Conservation (phyloP, 2,797 vertebrate species). For the Falco concolor region DNA sequence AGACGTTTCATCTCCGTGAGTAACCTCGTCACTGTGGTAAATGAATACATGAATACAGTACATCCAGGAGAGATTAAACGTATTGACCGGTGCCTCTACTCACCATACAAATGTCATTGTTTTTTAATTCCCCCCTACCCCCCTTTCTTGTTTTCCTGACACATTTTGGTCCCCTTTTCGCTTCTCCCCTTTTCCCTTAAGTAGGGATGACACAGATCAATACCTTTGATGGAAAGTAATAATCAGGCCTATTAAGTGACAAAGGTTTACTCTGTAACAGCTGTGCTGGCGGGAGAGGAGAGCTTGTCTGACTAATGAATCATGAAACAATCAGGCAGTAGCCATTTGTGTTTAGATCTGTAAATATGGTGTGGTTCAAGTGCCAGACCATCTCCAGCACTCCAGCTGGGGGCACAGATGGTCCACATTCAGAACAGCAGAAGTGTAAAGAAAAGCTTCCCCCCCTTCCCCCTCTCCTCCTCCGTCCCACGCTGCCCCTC, state of each 20-base stretch:
- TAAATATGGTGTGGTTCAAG: slow-evolving; percentile 99
- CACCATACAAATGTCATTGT: neutral
- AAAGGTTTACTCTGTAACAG: slow-evolving; percentile 99
- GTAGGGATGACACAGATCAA: slow-evolving; percentile 94
- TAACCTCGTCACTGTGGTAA: neutral
- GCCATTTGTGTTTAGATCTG: slow-evolving; percentile 99
- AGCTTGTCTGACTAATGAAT: slow-evolving; percentile 99
- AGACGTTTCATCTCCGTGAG: slow-evolving; percentile 31
- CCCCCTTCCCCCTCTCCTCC: slow-evolving; percentile 71
- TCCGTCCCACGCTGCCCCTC: slow-evolving; percentile 79
- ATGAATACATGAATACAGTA: neutral
- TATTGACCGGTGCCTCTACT: neutral
- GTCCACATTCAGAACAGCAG: slow-evolving; percentile 92
- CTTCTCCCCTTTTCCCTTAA: slow-evolving; percentile 80
- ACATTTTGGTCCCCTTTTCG: slow-evolving; percentile 51
- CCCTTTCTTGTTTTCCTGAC: slow-evolving; percentile 46
- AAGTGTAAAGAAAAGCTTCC: slow-evolving; percentile 79
- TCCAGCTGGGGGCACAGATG: slow-evolving; percentile 99
- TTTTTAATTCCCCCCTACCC: neutral
- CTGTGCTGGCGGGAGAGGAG: slow-evolving; percentile 97
- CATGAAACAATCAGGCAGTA: slow-evolving; percentile 99
- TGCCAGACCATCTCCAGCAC: slow-evolving; percentile 99
- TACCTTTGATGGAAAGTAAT: slow-evolving; percentile 98
- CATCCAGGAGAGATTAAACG: slow-evolving; percentile 1
- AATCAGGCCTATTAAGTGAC: slow-evolving; percentile 99